Conservation (phyloP, 2,797 vertebrate species). For the Catamblyrhynchus diadema region DNA sequence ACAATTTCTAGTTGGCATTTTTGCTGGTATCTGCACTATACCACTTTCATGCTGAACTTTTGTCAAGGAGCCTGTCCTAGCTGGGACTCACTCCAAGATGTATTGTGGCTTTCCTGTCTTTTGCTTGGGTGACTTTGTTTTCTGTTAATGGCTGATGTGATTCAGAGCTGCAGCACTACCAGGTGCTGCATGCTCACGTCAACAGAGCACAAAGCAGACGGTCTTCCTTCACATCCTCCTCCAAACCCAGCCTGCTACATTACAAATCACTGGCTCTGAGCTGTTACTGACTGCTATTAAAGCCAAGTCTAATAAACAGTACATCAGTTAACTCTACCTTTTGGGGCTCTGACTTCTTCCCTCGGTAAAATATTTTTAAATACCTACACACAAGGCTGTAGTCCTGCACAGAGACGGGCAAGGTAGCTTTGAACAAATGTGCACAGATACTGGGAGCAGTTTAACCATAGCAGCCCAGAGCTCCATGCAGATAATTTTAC, state of each 20-base stretch:
- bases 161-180: background rate
- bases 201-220: background rate
- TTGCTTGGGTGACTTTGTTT: background rate
- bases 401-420: background rate
- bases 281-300: background rate
- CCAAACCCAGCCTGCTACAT: background rate
- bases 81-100: background rate
- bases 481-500: background rate
- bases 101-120: background rate
- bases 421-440: background rate
- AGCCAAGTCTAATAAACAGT: background rate
- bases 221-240: background rate
- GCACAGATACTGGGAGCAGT: background rate
- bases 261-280: background rate
- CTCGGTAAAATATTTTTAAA: background rate
- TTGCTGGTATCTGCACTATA: background rate
- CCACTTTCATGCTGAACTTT: background rate
- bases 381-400: background rate
- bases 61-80: background rate
- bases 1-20: constrained; percentile 11
- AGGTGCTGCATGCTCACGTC: background rate
- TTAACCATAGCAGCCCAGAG: background rate
- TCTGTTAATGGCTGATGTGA: background rate
- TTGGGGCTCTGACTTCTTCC: background rate
- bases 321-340: background rate